Base-by-base conservation (phyloP, 2,888 invertebrate genomes). In the Hypomecis atomaria region DNA sequence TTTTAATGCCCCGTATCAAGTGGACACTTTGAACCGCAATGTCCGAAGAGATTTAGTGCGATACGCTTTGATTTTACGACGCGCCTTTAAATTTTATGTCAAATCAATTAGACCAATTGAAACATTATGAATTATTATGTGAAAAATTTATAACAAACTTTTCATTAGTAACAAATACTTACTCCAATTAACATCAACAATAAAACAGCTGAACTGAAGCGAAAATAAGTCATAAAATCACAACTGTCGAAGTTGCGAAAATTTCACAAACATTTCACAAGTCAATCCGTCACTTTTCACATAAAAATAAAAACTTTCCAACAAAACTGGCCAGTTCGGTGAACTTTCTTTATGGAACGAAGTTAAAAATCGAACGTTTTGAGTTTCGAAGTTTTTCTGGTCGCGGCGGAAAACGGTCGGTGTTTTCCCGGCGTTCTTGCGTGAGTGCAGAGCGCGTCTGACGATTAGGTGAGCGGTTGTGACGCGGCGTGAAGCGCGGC, bases 341-440 rank as follows among this genome's bases (percentile, higher is more conserved):
- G 53, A 64, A 65, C 65, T 56, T 57, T 56, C 48, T 53, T 48
- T 54, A 47, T 37, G 40, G 56, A 59, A 33, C 45, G 42, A 64
- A 59, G 43, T 59, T 55, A 67, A 80, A 81, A 78, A 81, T 83
- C 78, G 77, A 78, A 83, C 82, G 81, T 42, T 75, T 74, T 80
- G 80, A 81, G 79, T 81, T 81, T 79, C 84, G 84, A 84, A 87
- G 90, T 90, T 85, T 50, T 90, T 87, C 84, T 82, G 72, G 76
- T 78, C 89, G 88, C 90, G 88, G 82, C 84, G 90, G 89, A 90
- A 90, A 91, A 88, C 88, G 86, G 83, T 88, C 87, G 88, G 89
- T 65, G 65, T 89, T 92, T 92, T 90, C 90, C 90, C 92, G 88
- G 89, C 90, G 87, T 88, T 88, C 92, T 86, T 82, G 88, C 91